A percentile compares a stretch with the other conserved stretches of the same genome.
These are phyloP conservation scores for Thysanoteuthis rhombus DNA, from an alignment of 2,888 invertebrate species.

Conservation along the genomic window DNA sequence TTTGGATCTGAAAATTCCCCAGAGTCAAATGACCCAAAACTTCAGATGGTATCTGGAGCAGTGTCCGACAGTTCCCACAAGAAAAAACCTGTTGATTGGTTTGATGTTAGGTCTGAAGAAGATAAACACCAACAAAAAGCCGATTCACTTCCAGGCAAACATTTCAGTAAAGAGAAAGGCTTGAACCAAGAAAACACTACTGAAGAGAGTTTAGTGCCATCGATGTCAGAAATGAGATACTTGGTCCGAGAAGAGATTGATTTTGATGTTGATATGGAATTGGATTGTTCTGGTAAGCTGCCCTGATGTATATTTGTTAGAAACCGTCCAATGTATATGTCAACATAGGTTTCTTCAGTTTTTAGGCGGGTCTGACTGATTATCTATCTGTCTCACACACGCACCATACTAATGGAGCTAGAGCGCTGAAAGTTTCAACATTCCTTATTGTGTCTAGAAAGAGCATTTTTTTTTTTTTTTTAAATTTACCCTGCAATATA, in stretches of 20 bases:
- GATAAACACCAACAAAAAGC: background rate
- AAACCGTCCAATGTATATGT: too few species aligned
- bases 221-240: constrained; percentile 41
- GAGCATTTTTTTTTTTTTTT: too few species aligned
- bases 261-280: constrained; percentile 14
- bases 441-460: too few species aligned
- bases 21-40: background rate
- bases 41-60: background rate
- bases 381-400: too few species aligned
- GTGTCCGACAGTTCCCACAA: too few species aligned
- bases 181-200: background rate
- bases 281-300: background rate
- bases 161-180: background rate
- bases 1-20: background rate
- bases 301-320: too few species aligned
- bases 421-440: too few species aligned
- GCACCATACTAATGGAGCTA: too few species aligned
- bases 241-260: constrained; percentile 40
- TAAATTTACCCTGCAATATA: too few species aligned
- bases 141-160: background rate
- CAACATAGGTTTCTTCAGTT: too few species aligned
- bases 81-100: background rate
- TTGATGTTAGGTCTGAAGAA: background rate
- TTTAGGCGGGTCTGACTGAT: too few species aligned
- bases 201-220: background rate